Percentiles rank a stretch among this genome's conserved stretches.
Evolutionary conservation across 2,888 invertebrate genomes (phyloP).

Genomic region (Drosophila seclusa): DNA sequence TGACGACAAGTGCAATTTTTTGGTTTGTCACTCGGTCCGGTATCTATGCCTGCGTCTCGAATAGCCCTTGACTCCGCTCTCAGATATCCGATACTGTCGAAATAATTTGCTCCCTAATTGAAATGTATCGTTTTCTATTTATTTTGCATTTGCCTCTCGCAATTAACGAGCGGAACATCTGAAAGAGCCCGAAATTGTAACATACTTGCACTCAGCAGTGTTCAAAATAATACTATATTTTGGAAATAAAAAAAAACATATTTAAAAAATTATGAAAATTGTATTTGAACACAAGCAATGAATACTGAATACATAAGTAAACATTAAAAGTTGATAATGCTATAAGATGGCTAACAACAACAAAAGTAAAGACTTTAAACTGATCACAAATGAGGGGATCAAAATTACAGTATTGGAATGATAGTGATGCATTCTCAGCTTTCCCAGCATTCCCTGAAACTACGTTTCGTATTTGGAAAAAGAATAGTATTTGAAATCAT

Average conservation of each 20-base stretch:
- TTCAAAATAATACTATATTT: background rate
- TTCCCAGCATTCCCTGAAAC: background rate
- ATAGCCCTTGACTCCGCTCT: background rate
- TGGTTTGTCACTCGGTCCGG: background rate
- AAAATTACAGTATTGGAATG: background rate
- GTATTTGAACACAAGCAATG: background rate
- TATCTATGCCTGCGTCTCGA: background rate
- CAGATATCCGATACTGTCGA: background rate
- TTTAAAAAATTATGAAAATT: background rate
- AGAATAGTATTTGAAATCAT: background rate
- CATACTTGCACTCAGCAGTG: background rate
- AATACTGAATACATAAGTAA: background rate
- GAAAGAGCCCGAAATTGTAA: background rate
- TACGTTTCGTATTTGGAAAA: background rate
- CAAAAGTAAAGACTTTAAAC: background rate
- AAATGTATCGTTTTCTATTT: constrained; percentile 12
- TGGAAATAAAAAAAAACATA: background rate
- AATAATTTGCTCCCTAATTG: constrained; percentile 4
- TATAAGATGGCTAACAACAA: background rate
- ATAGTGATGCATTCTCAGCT: background rate
- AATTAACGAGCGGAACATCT: constrained; percentile 7
- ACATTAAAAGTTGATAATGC: background rate
- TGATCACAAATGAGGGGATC: background rate
- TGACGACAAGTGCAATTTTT: background rate
- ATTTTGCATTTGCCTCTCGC: constrained; percentile 1